These are phyloP conservation scores for Phaonia tiefii DNA, from an alignment of 2,888 invertebrate species.

Conservation along the genomic window DNA sequence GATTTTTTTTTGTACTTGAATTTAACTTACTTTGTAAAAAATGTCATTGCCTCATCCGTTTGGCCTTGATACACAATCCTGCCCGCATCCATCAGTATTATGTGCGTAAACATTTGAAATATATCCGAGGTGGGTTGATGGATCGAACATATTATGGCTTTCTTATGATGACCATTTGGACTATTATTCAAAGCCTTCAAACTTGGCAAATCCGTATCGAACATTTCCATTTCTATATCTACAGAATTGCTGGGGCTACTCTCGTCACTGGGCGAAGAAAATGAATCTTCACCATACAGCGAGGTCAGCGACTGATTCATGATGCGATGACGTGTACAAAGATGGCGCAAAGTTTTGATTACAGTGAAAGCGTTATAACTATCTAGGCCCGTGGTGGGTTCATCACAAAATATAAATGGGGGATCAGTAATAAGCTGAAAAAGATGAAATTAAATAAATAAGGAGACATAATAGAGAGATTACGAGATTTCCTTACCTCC, in stretches of 20 bases:
- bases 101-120: conserved; percentile 90
- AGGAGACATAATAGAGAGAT: not conserved
- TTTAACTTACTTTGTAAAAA: conserved; percentile 84
- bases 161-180: conserved; percentile 77
- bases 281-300: conserved; percentile 75
- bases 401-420: conserved; percentile 94
- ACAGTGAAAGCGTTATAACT: conserved; percentile 93
- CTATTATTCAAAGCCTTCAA: conserved; percentile 72
- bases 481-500: conserved; percentile 83
- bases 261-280: conserved; percentile 70
- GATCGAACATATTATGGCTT: conserved; percentile 92
- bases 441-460: not conserved
- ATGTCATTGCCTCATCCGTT: conserved; percentile 85
- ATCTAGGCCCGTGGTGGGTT: conserved; percentile 95
- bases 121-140: conserved; percentile 95
- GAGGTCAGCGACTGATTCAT: conserved; percentile 72
- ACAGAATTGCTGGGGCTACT: conserved; percentile 71
- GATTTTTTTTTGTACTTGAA: no score
- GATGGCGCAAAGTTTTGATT: conserved; percentile 85
- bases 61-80: conserved; percentile 90
- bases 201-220: conserved; percentile 71
- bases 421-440: conserved; percentile 91
- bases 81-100: conserved; percentile 89
- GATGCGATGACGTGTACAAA: conserved; percentile 81
- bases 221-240: conserved; percentile 75